Percentiles rank a stretch among this genome's conserved stretches.
These are phyloP conservation scores for Lasiurus borealis DNA, from an alignment of 2,113 vertebrate species.

Conservation along the genomic window DNA sequence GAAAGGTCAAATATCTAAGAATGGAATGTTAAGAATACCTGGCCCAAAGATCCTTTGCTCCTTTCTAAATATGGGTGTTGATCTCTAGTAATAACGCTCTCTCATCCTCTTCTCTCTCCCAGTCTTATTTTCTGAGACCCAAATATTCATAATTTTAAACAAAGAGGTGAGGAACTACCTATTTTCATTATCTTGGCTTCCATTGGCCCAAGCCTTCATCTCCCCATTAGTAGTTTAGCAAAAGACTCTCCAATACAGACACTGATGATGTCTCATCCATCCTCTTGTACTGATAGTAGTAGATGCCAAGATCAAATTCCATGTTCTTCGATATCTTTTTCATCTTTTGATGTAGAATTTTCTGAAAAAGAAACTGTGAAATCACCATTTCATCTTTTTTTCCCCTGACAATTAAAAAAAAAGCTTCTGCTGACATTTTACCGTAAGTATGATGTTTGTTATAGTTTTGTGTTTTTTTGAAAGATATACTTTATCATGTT, in stretches of 20 bases:
- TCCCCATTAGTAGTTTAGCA: not conserved
- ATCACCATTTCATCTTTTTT: not conserved
- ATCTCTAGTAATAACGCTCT: not conserved
- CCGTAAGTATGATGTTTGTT: not conserved
- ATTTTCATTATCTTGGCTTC: not conserved
- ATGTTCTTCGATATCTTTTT: not conserved
- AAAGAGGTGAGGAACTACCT: not conserved
- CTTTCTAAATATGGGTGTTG: not conserved
- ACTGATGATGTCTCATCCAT: not conserved
- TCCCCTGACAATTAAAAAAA: not conserved
- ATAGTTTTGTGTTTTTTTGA: not conserved
- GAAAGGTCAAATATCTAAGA: not conserved
- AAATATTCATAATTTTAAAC: not conserved
- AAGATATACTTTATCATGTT: not conserved
- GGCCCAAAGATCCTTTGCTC: not conserved
- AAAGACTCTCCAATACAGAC: conserved; percentile 4
- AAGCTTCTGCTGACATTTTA: not conserved
- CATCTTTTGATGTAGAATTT: not conserved
- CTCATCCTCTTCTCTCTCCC: not conserved
- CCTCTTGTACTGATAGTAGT: not conserved
- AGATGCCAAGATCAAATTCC: not conserved
- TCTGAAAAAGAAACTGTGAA: conserved; percentile 12
- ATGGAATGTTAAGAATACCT: not conserved
- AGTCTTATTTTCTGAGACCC: not conserved
- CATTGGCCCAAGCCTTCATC: not conserved